phyloP scores from a whole-genome alignment of 2,797 vertebrate species.

The Remorina albescens region DNA sequence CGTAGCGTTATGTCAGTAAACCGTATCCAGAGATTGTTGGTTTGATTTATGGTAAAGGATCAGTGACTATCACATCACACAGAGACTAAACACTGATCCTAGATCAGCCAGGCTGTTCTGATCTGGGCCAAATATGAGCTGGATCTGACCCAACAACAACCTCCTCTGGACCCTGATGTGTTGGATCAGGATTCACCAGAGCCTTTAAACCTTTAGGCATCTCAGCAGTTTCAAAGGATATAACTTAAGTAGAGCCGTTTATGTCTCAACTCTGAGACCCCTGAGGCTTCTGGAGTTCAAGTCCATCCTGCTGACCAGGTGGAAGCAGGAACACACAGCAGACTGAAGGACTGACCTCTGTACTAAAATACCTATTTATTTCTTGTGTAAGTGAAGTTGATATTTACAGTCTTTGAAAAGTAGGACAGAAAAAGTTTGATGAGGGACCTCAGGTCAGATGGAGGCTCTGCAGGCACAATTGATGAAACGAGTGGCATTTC shows the following conservation, averaged over 20 bases:
- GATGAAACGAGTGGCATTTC: neutral
- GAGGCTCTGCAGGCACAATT: constrained; percentile 11
- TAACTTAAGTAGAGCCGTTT: neutral
- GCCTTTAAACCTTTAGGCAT: constrained; percentile 3
- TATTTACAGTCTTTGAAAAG: constrained; percentile 12
- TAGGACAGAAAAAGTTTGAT: too few species aligned
- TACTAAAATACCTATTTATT: constrained; percentile 49
- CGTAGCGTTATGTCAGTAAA: too few species aligned
- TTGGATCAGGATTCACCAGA: constrained; percentile 9
- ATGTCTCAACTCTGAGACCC: neutral
- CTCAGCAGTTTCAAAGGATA: neutral
- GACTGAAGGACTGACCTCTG: constrained; percentile 28
- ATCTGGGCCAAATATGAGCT: too few species aligned
- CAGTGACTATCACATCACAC: neutral
- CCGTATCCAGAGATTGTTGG: too few species aligned
- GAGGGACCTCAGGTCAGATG: constrained; percentile 5
- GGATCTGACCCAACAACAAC: constrained; percentile 3
- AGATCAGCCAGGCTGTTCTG: neutral
- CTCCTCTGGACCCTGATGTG: neutral
- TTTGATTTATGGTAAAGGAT: too few species aligned
- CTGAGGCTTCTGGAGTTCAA: neutral
- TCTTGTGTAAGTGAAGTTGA: constrained; percentile 5
- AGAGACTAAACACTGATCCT: neutral
- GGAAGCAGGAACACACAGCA: neutral
- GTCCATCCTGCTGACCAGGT: neutral